These are phyloP conservation scores for Papilio aristodemus DNA, from an alignment of 1,140 invertebrate species.

Conservation along the genomic window DNA sequence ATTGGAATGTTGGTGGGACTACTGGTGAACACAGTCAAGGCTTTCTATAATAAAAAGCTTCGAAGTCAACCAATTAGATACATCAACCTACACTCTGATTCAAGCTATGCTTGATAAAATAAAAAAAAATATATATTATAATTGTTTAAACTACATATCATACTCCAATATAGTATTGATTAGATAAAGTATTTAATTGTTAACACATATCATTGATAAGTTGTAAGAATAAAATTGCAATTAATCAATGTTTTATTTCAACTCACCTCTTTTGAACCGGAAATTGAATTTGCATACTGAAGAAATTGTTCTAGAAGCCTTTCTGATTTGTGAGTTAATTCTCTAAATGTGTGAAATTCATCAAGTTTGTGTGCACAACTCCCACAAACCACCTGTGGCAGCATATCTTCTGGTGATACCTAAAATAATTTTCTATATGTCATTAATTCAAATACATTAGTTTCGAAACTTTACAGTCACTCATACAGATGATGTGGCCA, in stretches of 20 bases:
- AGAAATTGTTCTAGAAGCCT: slow-evolving; percentile 82
- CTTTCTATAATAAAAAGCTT: slow-evolving; percentile 60
- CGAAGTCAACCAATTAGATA: slow-evolving; percentile 64
- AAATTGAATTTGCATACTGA: slow-evolving; percentile 79
- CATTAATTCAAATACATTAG: slow-evolving; percentile 40
- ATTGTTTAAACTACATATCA: slow-evolving; percentile 32
- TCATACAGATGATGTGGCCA: slow-evolving; percentile 64
- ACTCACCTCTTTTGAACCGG: slow-evolving; percentile 80
- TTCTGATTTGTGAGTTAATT: slow-evolving; percentile 81
- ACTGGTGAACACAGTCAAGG: slow-evolving; percentile 59
- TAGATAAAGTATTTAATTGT: slow-evolving; percentile 33
- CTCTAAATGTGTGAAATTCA: slow-evolving; percentile 81
- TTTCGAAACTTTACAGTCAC: slow-evolving; percentile 55
- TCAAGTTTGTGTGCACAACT: slow-evolving; percentile 82
- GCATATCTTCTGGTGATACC: slow-evolving; percentile 80
- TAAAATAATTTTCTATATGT: slow-evolving; percentile 63
- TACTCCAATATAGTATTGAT: slow-evolving; percentile 32
- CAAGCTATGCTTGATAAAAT: slow-evolving; percentile 57
- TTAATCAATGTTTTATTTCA: slow-evolving; percentile 40
- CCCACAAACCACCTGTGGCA: slow-evolving; percentile 82
- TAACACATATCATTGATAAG: slow-evolving; percentile 39
- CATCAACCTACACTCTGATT: slow-evolving; percentile 61
- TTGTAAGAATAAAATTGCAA: slow-evolving; percentile 42
- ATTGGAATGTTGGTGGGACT: slow-evolving; percentile 67
- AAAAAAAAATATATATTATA: slow-evolving; percentile 39